phyloP scores from a whole-genome alignment of 2,888 invertebrate genomes.

The Muschampia plurimacula region DNA sequence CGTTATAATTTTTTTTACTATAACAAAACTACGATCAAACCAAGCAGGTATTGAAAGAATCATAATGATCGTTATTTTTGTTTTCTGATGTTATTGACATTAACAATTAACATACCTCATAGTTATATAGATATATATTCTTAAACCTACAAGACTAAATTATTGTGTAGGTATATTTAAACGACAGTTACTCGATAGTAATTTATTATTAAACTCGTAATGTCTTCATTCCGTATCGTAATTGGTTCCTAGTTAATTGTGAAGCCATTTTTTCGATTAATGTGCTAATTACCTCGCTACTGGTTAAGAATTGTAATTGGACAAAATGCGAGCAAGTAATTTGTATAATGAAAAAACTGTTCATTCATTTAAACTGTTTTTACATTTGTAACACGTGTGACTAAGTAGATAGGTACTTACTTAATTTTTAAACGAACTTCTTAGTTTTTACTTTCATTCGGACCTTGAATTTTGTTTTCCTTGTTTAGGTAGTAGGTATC shows the following conservation, averaged over 20 bases:
- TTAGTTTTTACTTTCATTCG: too few relatives aligned
- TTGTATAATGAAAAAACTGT: not conserved
- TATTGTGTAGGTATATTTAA: too few relatives aligned
- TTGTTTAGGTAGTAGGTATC: not conserved
- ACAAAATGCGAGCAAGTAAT: slow-evolving; percentile 10
- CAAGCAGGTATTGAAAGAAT: too few relatives aligned
- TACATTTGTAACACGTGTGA: not conserved
- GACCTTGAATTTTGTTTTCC: not conserved
- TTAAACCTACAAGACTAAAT: too few relatives aligned
- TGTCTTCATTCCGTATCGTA: slow-evolving; percentile 33
- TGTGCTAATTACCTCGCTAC: slow-evolving; percentile 22
- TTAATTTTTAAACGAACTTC: not conserved
- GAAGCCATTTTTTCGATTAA: slow-evolving; percentile 33
- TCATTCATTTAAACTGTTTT: slow-evolving; percentile 7
- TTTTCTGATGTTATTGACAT: too few relatives aligned
- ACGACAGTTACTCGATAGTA: slow-evolving; percentile 16
- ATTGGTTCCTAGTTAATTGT: slow-evolving; percentile 31
- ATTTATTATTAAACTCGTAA: slow-evolving; percentile 16
- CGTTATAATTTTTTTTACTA: too few relatives aligned
- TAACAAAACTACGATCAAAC: too few relatives aligned
- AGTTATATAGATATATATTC: too few relatives aligned
- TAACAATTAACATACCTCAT: too few relatives aligned
- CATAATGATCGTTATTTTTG: too few relatives aligned
- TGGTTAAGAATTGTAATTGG: slow-evolving; percentile 20
- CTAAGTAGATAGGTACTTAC: not conserved